phyloP scores from a whole-genome alignment of 2,113 vertebrate species.

The Tyrannus savana region DNA sequence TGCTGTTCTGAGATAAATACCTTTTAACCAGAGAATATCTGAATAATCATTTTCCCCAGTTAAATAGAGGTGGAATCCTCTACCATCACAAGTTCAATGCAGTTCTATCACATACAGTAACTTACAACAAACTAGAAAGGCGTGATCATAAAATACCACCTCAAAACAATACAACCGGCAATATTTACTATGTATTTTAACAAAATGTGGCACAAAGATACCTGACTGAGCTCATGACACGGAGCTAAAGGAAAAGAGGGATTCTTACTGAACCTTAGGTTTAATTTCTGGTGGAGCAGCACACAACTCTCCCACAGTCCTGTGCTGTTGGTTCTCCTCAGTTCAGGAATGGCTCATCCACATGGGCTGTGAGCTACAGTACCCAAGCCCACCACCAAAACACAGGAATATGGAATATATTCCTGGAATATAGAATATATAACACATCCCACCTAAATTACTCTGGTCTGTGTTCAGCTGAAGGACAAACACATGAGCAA shows the following conservation, averaged over 20 bases:
- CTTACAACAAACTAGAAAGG: not conserved
- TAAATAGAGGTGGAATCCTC: not conserved
- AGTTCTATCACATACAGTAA: not conserved
- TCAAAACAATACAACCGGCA: not conserved
- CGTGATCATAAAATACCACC: not conserved
- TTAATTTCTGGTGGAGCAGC: not conserved
- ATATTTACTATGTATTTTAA: not conserved
- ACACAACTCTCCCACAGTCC: fast-evolving
- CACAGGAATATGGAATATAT: too few relatives aligned
- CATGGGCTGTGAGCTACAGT: not conserved
- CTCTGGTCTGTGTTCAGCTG: not conserved
- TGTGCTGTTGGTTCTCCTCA: not conserved
- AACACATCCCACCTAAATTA: too few relatives aligned
- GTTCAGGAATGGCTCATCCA: not conserved
- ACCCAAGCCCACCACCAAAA: not conserved
- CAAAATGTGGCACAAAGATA: not conserved
- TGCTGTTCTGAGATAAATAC: not conserved
- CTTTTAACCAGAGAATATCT: not conserved
- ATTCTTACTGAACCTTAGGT: not conserved
- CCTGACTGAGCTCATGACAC: not conserved
- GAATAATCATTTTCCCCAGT: not conserved
- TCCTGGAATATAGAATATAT: not conserved
- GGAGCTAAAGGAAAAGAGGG: not conserved
- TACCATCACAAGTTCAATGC: not conserved
- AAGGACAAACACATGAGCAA: not conserved